Percentiles rank a stretch among this genome's conserved stretches.
phyloP scores from a whole-genome alignment of 2,888 invertebrate species.

The Eristalinus sepulchralis region DNA sequence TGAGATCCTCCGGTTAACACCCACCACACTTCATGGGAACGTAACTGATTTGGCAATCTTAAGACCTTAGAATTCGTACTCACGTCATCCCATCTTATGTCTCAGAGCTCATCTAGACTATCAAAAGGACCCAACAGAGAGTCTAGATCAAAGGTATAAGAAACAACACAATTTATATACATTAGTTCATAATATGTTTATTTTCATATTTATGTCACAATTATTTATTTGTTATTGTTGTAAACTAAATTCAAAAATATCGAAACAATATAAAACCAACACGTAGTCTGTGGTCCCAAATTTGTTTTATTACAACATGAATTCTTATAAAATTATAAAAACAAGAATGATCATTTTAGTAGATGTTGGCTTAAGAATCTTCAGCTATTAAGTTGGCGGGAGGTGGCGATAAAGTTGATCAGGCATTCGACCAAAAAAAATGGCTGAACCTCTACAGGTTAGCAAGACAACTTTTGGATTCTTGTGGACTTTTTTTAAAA shows the following conservation, averaged over 20 bases:
- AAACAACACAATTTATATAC: neutral
- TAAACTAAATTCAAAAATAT: neutral
- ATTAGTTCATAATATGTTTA: slow-evolving; percentile 10
- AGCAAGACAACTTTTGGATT: too few relatives aligned
- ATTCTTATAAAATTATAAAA: neutral
- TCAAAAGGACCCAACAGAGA: too few relatives aligned
- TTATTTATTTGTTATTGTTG: neutral
- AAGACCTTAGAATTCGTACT: too few relatives aligned
- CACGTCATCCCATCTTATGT: too few relatives aligned
- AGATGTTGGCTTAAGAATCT: neutral
- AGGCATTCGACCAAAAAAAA: too few relatives aligned
- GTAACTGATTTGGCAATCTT: too few relatives aligned
- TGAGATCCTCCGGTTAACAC: too few relatives aligned
- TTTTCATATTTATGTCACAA: slow-evolving; percentile 10
- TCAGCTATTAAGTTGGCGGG: neutral
- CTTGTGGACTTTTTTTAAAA: too few relatives aligned
- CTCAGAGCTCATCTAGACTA: too few relatives aligned
- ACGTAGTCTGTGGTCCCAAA: slow-evolving; percentile 58
- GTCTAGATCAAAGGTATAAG: neutral
- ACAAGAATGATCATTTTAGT: neutral
- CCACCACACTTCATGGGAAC: too few relatives aligned
- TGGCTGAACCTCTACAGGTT: too few relatives aligned
- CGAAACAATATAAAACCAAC: slow-evolving; percentile 48
- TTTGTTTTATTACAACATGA: slow-evolving; percentile 29
- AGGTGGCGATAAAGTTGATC: too few relatives aligned